phyloP scores from a whole-genome alignment of 2,797 vertebrate genomes.

The Acanthopagrus latus region DNA sequence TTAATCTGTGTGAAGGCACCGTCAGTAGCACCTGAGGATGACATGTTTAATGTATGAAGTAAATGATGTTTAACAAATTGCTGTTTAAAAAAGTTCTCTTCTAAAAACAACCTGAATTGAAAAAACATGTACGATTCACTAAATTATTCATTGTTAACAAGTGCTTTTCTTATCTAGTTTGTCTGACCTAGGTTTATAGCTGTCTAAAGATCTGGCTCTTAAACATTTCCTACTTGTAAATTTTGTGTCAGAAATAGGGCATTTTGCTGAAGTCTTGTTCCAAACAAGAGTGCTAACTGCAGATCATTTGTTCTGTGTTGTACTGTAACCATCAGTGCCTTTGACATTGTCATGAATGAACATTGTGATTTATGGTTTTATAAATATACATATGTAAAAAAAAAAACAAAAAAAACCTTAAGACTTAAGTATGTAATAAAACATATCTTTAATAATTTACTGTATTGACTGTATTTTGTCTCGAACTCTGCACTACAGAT shows the following conservation, averaged over 20 bases:
- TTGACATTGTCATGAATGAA: slow-evolving; percentile 40
- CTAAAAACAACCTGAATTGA: background rate
- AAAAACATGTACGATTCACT: slow-evolving; percentile 15
- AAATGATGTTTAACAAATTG: slow-evolving; percentile 32
- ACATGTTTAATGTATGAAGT: slow-evolving; percentile 4
- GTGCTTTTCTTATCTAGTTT: background rate
- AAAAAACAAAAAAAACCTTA: background rate
- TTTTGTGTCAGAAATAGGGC: slow-evolving; percentile 25
- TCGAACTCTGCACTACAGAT: background rate
- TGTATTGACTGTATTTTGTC: background rate
- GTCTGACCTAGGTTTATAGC: slow-evolving; percentile 9
- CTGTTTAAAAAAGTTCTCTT: background rate
- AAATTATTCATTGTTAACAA: slow-evolving; percentile 6
- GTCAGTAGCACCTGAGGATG: background rate
- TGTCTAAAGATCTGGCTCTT: slow-evolving; percentile 5
- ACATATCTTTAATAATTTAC: slow-evolving; percentile 24
- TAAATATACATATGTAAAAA: slow-evolving; percentile 65
- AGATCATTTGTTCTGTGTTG: slow-evolving; percentile 24
- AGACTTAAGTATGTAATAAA: slow-evolving; percentile 70
- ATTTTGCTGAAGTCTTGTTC: slow-evolving; percentile 19
- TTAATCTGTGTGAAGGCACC: background rate
- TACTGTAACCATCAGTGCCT: slow-evolving; percentile 45
- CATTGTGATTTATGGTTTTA: slow-evolving; percentile 47
- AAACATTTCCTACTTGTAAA: slow-evolving; percentile 36
- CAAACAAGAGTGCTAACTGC: slow-evolving; percentile 36